Conservation (phyloP, 2,797 vertebrate genomes). For the Tenualosa thibaudeaui region DNA sequence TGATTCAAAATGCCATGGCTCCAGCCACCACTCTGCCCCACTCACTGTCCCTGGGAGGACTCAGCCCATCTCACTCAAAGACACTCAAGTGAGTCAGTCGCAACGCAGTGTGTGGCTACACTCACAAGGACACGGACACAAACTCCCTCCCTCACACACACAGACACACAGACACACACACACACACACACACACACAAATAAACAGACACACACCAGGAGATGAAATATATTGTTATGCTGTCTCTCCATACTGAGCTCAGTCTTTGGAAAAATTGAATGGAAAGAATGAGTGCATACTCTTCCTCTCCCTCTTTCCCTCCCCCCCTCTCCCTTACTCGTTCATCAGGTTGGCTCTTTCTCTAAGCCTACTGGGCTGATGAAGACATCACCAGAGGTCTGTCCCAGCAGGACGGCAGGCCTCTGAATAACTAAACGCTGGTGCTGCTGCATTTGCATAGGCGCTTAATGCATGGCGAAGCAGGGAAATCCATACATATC, state of each 20-base stretch:
- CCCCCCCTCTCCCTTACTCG: background rate
- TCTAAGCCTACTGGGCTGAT: constrained; percentile 26
- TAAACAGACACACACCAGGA: background rate
- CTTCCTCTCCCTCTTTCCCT: background rate
- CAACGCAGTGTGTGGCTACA: background rate
- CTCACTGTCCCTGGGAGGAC: background rate
- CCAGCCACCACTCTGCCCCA: background rate
- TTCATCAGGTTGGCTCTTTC: background rate
- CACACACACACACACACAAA: too few species aligned
- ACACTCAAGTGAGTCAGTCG: background rate
- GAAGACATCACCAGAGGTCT: constrained; percentile 37
- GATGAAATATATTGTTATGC: background rate
- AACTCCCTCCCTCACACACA: background rate
- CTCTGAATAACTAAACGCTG: constrained; percentile 43
- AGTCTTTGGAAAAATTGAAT: background rate
- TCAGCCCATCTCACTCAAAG: background rate
- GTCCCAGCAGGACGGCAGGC: constrained; percentile 28
- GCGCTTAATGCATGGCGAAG: constrained; percentile 39
- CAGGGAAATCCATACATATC: constrained; percentile 40
- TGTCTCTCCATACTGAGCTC: background rate
- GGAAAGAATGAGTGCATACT: background rate
- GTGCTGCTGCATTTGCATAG: constrained; percentile 42
- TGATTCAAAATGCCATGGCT: background rate
- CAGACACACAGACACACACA: too few species aligned
- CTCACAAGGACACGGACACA: background rate